These are phyloP conservation scores for Dexiosoma caninum DNA, from an alignment of 2,888 invertebrate genomes.

Conservation along the genomic window DNA sequence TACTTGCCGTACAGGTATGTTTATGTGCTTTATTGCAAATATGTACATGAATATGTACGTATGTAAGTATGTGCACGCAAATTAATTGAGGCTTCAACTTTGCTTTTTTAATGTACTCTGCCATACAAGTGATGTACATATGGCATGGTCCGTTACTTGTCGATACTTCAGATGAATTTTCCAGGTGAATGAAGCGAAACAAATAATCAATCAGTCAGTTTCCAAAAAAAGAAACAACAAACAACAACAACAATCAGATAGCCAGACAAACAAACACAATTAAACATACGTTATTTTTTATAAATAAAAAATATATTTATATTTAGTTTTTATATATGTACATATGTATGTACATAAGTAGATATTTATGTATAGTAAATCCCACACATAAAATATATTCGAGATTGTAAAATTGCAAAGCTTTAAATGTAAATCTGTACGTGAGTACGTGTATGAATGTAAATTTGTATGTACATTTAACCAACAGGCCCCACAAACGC, in stretches of 20 bases:
- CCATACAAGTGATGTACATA: slow-evolving; percentile 33
- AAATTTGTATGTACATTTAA: not conserved
- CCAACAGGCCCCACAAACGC: not conserved
- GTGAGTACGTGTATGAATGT: not conserved
- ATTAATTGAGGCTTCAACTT: slow-evolving; percentile 61
- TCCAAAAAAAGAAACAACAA: slow-evolving; percentile 59
- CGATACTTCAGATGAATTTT: slow-evolving; percentile 77
- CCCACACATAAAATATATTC: no score
- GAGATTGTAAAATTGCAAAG: not conserved
- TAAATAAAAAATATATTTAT: not conserved
- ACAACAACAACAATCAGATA: slow-evolving; percentile 23
- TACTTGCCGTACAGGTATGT: not conserved
- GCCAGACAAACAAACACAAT: slow-evolving; percentile 20
- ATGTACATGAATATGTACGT: not conserved
- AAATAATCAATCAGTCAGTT: slow-evolving; percentile 77
- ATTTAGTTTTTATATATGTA: no score
- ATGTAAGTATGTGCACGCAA: slow-evolving; percentile 35
- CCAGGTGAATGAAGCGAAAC: slow-evolving; percentile 78
- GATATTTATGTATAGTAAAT: not conserved
- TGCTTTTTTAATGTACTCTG: slow-evolving; percentile 23
- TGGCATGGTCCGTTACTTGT: slow-evolving; percentile 64
- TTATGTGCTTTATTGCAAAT: not conserved
- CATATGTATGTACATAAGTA: not conserved
- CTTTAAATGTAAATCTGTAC: not conserved
- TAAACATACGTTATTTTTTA: not conserved